Conservation (phyloP, 2,888 invertebrate genomes). For the Epistrophe eligans region DNA sequence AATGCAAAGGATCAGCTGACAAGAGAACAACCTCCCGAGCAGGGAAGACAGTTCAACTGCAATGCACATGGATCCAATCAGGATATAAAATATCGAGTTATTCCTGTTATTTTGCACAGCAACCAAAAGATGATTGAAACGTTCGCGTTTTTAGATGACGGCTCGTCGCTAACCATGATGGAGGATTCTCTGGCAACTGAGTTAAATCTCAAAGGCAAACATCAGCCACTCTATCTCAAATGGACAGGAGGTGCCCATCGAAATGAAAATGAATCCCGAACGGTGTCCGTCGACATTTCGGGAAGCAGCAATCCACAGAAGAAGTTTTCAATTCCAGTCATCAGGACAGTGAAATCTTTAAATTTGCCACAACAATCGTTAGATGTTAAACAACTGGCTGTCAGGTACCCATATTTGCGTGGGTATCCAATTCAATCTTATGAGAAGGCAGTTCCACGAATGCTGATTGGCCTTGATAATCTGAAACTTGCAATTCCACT, state of each 20-base stretch:
- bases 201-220: too few species aligned
- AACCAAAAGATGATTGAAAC: not conserved
- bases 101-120: slow-evolving; percentile 1
- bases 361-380: not conserved
- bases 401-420: slow-evolving; percentile 17
- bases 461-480: slow-evolving; percentile 37
- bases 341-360: not conserved
- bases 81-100: not conserved
- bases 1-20: not conserved
- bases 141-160: not conserved
- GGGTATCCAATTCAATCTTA: slow-evolving; percentile 36
- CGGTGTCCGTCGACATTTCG: not conserved
- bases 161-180: not conserved
- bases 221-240: too few species aligned
- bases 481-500: slow-evolving; percentile 41
- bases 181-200: too few species aligned
- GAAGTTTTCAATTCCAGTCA: not conserved
- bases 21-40: not conserved
- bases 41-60: not conserved
- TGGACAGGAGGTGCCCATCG: too few species aligned
- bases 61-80: not conserved
- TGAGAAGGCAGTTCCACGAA: slow-evolving; percentile 19
- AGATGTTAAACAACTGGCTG: not conserved
- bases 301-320: not conserved
- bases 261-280: not conserved